Percentiles rank a stretch among this genome's conserved stretches.
These are phyloP conservation scores for Elaphurus davidianus DNA, from an alignment of 2,113 vertebrate species.

Conservation along the genomic window DNA sequence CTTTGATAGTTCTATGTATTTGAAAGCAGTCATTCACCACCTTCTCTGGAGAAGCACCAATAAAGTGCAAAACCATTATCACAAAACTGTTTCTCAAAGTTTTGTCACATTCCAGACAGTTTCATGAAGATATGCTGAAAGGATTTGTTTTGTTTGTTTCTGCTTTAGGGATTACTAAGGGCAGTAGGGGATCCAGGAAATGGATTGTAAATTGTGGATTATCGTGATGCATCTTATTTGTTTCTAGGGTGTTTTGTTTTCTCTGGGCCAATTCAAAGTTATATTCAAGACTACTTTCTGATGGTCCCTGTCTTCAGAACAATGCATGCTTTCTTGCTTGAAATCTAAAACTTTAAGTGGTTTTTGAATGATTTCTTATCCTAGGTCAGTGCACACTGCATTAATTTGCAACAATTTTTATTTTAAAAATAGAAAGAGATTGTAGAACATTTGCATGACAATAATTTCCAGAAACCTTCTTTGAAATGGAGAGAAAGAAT, in stretches of 20 bases:
- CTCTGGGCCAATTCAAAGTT: not conserved
- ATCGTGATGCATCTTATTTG: constrained; percentile 36
- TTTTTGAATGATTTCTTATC: not conserved
- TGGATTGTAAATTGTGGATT: constrained; percentile 48
- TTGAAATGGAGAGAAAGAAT: not conserved
- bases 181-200: constrained; percentile 41
- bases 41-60: constrained; percentile 68
- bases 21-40: constrained; percentile 65
- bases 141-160: constrained; percentile 69
- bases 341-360: not conserved
- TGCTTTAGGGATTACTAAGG: constrained; percentile 62
- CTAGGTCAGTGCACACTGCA: not conserved
- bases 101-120: constrained; percentile 72
- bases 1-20: constrained; percentile 69
- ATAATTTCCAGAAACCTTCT: not conserved
- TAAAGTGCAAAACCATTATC: constrained; percentile 76
- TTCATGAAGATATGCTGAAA: constrained; percentile 75
- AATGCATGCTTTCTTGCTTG: not conserved
- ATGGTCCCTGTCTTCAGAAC: not conserved
- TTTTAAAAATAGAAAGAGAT: not conserved
- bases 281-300: constrained; percentile 7
- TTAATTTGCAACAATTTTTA: not conserved
- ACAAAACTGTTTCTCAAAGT: constrained; percentile 76
- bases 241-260: constrained; percentile 36
- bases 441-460: not conserved